A percentile compares a stretch with the other conserved stretches of the same genome.
Evolutionary conservation across 2,797 vertebrate genomes (phyloP).

Genomic region (Loris lydekkerianus): DNA sequence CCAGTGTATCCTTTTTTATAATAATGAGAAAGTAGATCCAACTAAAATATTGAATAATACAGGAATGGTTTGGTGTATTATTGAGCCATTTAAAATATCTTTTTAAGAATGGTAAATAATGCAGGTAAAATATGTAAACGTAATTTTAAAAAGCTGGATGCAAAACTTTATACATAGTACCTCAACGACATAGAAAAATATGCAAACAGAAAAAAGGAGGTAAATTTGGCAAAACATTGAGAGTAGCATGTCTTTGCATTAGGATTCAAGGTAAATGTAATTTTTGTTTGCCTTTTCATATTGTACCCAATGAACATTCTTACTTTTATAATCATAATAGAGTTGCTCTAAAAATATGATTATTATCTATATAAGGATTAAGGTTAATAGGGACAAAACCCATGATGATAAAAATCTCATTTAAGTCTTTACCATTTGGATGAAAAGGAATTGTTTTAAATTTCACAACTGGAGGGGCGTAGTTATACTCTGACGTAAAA

Average conservation of each 20-base stretch:
- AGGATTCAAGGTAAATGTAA: not conserved
- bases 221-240: not conserved
- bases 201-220: not conserved
- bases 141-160: not conserved
- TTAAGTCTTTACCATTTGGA: slow-evolving; percentile 86
- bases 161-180: slow-evolving; percentile 11
- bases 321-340: slow-evolving; percentile 29
- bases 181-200: not conserved
- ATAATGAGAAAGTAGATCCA: slow-evolving; percentile 14
- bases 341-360: slow-evolving; percentile 18
- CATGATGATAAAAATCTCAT: not conserved
- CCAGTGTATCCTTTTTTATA: not conserved
- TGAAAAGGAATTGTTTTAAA: slow-evolving; percentile 87
- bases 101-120: slow-evolving; percentile 50
- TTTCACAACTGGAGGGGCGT: slow-evolving; percentile 80
- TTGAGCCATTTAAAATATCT: slow-evolving; percentile 33
- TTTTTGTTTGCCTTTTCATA: not conserved
- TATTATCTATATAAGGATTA: not conserved
- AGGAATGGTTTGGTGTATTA: not conserved
- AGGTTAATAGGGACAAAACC: not conserved
- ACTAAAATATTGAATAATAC: not conserved
- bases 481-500: slow-evolving; percentile 84
- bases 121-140: slow-evolving; percentile 7
- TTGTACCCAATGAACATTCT: not conserved
- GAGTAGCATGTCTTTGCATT: slow-evolving; percentile 24